Evolutionary conservation across 35 echinoderm and acorn worm species (phyloP).

Genomic region (Stichopus chloronotus): DNA sequence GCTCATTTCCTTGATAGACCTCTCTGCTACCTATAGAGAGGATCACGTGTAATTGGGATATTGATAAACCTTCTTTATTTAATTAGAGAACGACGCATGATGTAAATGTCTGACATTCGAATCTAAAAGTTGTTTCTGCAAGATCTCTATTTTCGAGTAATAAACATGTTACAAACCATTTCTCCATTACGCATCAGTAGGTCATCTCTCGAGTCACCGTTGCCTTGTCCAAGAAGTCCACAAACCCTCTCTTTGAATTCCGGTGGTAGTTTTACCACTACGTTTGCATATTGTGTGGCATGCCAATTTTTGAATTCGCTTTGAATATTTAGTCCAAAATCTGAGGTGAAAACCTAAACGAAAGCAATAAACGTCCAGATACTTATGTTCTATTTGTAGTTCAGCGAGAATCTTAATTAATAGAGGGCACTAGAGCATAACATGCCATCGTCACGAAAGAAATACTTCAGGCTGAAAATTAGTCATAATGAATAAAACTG

Average conservation of each 20-base stretch:
- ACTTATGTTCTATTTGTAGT: no score
- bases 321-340: background rate
- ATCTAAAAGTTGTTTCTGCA: background rate
- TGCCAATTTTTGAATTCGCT: background rate
- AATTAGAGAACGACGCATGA: no score
- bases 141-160: background rate
- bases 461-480: no score
- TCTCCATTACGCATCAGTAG: background rate
- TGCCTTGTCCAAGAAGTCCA: background rate
- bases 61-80: no score
- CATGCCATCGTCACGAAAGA: no score
- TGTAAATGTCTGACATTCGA: no score
- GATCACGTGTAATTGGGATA: no score
- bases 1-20: no score
- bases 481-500: no score
- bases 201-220: background rate
- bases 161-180: background rate
- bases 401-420: no score
- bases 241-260: background rate
- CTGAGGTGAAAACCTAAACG: background rate
- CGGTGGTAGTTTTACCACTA: background rate
- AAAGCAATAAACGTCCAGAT: background rate
- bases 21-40: no score
- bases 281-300: background rate
- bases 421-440: no score